Conservation (phyloP, 2,888 invertebrate species). For the Lasioglossum pauxillum region DNA sequence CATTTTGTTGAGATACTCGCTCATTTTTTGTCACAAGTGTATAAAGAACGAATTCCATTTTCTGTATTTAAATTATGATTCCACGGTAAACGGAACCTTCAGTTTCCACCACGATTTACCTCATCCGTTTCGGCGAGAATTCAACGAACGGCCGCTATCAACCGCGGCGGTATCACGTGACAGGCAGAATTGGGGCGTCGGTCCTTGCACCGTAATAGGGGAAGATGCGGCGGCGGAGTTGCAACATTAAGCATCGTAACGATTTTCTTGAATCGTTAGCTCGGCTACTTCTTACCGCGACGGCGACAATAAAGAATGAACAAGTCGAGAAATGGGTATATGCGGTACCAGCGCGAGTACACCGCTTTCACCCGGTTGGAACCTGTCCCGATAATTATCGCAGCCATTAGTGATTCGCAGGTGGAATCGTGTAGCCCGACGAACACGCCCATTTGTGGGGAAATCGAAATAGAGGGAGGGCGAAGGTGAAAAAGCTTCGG, state of each 20-base stretch:
- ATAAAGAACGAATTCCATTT: background rate
- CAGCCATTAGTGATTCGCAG: slow-evolving; percentile 19
- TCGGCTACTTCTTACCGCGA: slow-evolving; percentile 9
- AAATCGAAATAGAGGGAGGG: background rate
- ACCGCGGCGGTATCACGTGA: background rate
- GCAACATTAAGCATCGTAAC: slow-evolving; percentile 28
- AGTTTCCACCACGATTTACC: background rate
- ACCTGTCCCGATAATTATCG: slow-evolving; percentile 31
- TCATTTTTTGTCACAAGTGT: background rate
- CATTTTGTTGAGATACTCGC: background rate
- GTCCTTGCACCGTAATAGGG: slow-evolving; percentile 5
- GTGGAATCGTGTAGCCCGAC: background rate
- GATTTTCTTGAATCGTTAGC: slow-evolving; percentile 51
- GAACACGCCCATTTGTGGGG: background rate
- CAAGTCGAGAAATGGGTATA: background rate
- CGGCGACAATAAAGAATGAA: slow-evolving; percentile 23
- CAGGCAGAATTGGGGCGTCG: slow-evolving; percentile 4
- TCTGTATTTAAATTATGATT: background rate
- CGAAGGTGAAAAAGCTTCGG: background rate
- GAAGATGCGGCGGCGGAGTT: slow-evolving; percentile 12
- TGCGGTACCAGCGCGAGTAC: background rate
- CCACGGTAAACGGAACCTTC: background rate
- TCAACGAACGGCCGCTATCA: background rate
- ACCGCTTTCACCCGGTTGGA: slow-evolving; percentile 11
- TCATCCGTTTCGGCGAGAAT: background rate